A percentile compares a stretch with the other conserved stretches of the same genome.
phyloP scores from a whole-genome alignment of 2,888 invertebrate genomes.

The Congeria kusceri region DNA sequence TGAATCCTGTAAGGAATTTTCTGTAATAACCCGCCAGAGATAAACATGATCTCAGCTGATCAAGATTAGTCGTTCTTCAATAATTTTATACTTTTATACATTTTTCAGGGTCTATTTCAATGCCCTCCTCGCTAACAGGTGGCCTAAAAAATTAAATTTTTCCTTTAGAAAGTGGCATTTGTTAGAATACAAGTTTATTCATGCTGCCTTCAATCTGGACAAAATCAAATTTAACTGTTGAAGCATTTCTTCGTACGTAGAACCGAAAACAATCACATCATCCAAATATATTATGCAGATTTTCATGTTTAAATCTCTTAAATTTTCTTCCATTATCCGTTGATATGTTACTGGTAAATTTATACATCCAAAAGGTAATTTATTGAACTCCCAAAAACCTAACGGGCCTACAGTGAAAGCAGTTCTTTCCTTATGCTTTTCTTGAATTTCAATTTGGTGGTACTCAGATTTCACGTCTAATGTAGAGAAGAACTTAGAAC shows the following conservation, averaged over 20 bases:
- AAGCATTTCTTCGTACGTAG: no score
- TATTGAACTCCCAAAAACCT: no score
- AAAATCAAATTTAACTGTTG: constrained; percentile 7
- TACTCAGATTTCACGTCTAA: constrained; percentile 21
- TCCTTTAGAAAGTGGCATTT: constrained; percentile 10
- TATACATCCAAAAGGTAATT: no score
- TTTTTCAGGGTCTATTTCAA: constrained; percentile 12
- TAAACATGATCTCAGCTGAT: constrained; percentile 18
- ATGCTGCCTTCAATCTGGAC: neutral
- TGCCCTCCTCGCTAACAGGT: constrained; percentile 3
- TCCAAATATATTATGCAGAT: no score
- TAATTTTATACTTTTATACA: constrained; percentile 11
- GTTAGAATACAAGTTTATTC: constrained; percentile 8
- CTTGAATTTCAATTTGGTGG: constrained; percentile 14
- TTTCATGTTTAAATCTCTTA: no score
- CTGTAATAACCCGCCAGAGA: constrained; percentile 8
- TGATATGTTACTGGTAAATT: no score
- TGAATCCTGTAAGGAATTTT: constrained; percentile 9
- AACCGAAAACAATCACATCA: no score
- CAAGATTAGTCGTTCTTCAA: constrained; percentile 5
- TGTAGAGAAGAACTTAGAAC: constrained; percentile 1
- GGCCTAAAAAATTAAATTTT: constrained; percentile 14
- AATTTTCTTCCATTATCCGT: no score
- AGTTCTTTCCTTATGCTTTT: constrained; percentile 12
- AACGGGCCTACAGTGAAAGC: no score